Evolutionary conservation across 2,888 invertebrate genomes (phyloP).

Genomic region (Caenorhabditis imperialis): DNA sequence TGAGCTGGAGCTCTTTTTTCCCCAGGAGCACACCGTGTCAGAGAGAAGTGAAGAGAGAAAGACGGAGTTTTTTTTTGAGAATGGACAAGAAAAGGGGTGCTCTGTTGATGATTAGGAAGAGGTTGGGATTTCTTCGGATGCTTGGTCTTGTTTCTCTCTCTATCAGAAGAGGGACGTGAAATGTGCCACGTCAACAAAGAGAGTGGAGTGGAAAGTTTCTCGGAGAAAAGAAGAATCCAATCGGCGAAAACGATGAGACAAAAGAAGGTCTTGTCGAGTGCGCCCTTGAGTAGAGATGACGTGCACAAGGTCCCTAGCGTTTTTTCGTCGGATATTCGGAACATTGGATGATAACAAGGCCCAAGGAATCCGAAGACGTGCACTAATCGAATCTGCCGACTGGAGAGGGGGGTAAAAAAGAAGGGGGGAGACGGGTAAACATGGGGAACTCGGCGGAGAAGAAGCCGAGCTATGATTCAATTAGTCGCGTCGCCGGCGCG

Average conservation of each 20-base stretch:
- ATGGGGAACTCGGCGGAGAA: slow-evolving; percentile 8
- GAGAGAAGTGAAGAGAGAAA: neutral
- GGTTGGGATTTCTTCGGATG: too few relatives aligned
- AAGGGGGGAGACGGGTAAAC: slow-evolving; percentile 16
- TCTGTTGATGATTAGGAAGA: too few relatives aligned
- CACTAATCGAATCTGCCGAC: slow-evolving; percentile 52
- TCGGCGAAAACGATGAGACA: too few relatives aligned
- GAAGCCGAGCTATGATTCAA: slow-evolving; percentile 28
- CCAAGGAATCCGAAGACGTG: slow-evolving; percentile 17
- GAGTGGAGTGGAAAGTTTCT: too few relatives aligned
- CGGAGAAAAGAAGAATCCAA: too few relatives aligned
- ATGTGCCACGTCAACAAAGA: too few relatives aligned
- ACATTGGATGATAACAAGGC: slow-evolving; percentile 9
- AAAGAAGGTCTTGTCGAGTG: slow-evolving; percentile 45
- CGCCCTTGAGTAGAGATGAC: slow-evolving; percentile 44
- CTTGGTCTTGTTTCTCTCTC: too few relatives aligned
- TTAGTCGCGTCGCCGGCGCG: slow-evolving; percentile 5
- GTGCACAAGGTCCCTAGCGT: too few relatives aligned
- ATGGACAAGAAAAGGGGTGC: too few relatives aligned
- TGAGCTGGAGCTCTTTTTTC: slow-evolving; percentile 32
- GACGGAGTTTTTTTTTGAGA: too few relatives aligned
- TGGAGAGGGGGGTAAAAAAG: slow-evolving; percentile 22
- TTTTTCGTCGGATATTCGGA: too few relatives aligned
- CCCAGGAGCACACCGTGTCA: slow-evolving; percentile 26
- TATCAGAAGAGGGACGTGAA: too few relatives aligned